A percentile compares a stretch with the other conserved stretches of the same genome.
phyloP scores from a whole-genome alignment of 2,888 invertebrate species.

The Gandaritis pyraliata region DNA sequence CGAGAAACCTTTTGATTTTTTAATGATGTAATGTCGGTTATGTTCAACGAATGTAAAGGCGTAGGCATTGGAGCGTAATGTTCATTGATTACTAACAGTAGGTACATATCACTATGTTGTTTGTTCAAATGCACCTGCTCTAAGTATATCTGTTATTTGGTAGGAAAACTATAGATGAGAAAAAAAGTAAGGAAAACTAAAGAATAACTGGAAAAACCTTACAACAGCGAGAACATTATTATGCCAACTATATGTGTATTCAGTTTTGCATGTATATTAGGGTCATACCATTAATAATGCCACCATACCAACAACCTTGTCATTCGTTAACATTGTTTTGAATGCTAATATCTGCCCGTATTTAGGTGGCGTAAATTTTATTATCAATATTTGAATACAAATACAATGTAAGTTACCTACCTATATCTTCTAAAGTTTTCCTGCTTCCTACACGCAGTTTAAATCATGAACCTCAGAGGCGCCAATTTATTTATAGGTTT shows the following conservation, averaged over 20 bases:
- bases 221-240: neutral
- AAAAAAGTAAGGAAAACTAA: too few relatives aligned
- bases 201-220: too few relatives aligned
- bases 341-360: conserved; percentile 54
- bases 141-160: too few relatives aligned
- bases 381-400: conserved; percentile 32
- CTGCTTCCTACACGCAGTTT: conserved; percentile 22
- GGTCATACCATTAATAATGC: neutral
- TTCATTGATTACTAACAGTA: conserved; percentile 15
- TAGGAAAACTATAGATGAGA: too few relatives aligned
- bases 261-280: conserved; percentile 6
- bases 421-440: conserved; percentile 25
- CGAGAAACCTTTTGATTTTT: conserved; percentile 29
- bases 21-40: conserved; percentile 32
- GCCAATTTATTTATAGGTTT: conserved; percentile 51
- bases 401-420: too few relatives aligned
- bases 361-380: conserved; percentile 44
- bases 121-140: too few relatives aligned
- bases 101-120: too few relatives aligned
- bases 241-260: neutral
- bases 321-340: conserved; percentile 53
- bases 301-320: conserved; percentile 48
- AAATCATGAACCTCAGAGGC: conserved; percentile 24
- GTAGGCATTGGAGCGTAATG: conserved; percentile 50
- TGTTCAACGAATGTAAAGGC: conserved; percentile 47